These are phyloP conservation scores for Nipponia nippon DNA, from an alignment of 2,113 vertebrate species.

Conservation along the genomic window DNA sequence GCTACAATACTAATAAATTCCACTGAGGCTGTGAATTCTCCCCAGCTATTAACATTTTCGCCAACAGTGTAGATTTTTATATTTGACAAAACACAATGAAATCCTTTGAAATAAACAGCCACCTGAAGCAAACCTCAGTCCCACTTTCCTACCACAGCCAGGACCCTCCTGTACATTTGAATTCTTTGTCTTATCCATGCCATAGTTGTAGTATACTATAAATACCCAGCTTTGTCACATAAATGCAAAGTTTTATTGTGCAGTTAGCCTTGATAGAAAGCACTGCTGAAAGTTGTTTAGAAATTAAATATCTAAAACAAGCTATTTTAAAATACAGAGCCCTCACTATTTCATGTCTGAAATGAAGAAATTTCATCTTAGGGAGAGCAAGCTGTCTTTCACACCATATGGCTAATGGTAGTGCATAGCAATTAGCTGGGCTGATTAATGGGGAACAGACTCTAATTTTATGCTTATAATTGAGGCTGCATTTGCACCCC, in stretches of 20 bases:
- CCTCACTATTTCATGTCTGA: slow-evolving; percentile 85
- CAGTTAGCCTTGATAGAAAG: slow-evolving; percentile 81
- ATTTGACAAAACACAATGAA: slow-evolving; percentile 51
- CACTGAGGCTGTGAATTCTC: slow-evolving; percentile 49
- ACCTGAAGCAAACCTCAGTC: slow-evolving; percentile 40
- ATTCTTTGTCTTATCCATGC: slow-evolving; percentile 68
- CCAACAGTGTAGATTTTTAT: slow-evolving; percentile 5
- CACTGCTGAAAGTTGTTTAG: slow-evolving; percentile 82
- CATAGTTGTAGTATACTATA: slow-evolving; percentile 50
- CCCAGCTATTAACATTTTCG: slow-evolving; percentile 44
- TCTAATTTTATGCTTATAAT: slow-evolving; percentile 95
- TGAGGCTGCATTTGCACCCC: slow-evolving; percentile 87
- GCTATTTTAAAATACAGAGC: slow-evolving; percentile 81
- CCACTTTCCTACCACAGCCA: not conserved
- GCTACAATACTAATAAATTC: slow-evolving; percentile 58
- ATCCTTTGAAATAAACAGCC: slow-evolving; percentile 51
- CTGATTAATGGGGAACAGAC: slow-evolving; percentile 98
- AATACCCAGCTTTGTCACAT: slow-evolving; percentile 77
- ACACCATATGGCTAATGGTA: slow-evolving; percentile 99
- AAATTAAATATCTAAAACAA: slow-evolving; percentile 84
- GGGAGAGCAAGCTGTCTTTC: slow-evolving; percentile 89
- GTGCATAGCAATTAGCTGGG: slow-evolving; percentile 91
- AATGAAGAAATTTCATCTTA: slow-evolving; percentile 85
- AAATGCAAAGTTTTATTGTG: slow-evolving; percentile 83
- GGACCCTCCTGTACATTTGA: slow-evolving; percentile 56